Evolutionary conservation across 2,797 vertebrate species (phyloP).

Genomic region (Pachyuromys duprasi): DNA sequence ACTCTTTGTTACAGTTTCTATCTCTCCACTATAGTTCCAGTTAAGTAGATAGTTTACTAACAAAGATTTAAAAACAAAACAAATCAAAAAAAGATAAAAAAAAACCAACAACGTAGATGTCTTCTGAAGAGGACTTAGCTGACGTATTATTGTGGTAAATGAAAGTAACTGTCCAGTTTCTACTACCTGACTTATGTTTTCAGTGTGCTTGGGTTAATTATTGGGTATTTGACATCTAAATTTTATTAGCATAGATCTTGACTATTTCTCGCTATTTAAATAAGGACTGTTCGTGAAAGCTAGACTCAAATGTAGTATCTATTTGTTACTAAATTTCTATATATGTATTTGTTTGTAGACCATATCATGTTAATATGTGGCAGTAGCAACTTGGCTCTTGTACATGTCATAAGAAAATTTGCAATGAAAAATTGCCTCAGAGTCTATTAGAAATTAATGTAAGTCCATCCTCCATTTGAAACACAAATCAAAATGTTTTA

Average conservation of each 20-base stretch:
- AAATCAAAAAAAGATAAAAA: too few species aligned
- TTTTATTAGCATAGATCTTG: neutral
- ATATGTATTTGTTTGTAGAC: neutral
- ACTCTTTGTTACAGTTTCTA: neutral
- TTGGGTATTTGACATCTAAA: neutral
- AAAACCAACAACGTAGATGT: neutral
- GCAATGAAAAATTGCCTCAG: slow-evolving; percentile 29
- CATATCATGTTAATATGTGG: neutral
- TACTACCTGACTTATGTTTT: slow-evolving; percentile 1
- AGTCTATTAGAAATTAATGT: slow-evolving; percentile 15
- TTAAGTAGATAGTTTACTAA: neutral
- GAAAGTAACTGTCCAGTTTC: neutral
- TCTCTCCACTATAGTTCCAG: neutral
- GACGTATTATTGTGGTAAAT: neutral
- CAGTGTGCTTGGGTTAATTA: slow-evolving; percentile 37
- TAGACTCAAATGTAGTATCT: neutral
- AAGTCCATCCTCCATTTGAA: neutral
- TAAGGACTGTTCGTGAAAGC: slow-evolving; percentile 24
- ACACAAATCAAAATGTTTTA: slow-evolving; percentile 22
- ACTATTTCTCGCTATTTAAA: neutral
- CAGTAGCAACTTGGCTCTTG: slow-evolving; percentile 14
- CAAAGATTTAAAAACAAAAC: neutral
- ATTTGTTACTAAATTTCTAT: neutral
- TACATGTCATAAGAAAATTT: neutral
- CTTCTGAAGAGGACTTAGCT: neutral